These are phyloP conservation scores for Lasaia peninsularis DNA, from an alignment of 1,140 invertebrate species.

Conservation along the genomic window DNA sequence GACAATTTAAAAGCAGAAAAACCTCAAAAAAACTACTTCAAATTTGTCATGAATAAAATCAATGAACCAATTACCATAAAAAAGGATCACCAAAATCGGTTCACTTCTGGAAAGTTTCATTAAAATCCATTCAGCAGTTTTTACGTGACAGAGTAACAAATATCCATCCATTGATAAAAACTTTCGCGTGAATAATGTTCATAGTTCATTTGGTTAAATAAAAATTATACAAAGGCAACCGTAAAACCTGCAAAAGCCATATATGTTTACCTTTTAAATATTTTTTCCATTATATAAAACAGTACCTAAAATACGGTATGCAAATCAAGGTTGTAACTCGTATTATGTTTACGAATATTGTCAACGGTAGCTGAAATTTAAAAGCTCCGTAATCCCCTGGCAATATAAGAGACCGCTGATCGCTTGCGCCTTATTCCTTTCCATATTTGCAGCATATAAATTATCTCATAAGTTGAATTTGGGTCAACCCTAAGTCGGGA, in stretches of 20 bases:
- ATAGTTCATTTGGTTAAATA: too few species aligned
- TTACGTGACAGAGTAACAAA: too few species aligned
- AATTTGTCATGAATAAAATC: too few species aligned
- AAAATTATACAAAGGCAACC: too few species aligned
- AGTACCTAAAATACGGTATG: not conserved
- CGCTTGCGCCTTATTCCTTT: slow-evolving; percentile 32
- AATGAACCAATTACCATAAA: too few species aligned
- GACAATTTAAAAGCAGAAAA: too few species aligned
- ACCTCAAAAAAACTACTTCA: too few species aligned
- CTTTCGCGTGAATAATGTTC: too few species aligned
- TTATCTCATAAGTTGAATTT: slow-evolving; percentile 51
- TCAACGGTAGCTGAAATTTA: slow-evolving; percentile 12
- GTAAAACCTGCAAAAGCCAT: not conserved
- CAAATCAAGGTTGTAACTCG: not conserved
- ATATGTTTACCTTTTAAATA: not conserved
- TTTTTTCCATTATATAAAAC: not conserved
- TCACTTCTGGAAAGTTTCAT: too few species aligned
- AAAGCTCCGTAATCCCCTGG: slow-evolving; percentile 30
- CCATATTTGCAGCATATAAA: slow-evolving; percentile 52
- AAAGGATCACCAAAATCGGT: too few species aligned
- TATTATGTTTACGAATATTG: slow-evolving; percentile 7
- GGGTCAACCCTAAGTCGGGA: slow-evolving; percentile 42
- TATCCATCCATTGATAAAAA: too few species aligned
- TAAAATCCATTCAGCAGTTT: too few species aligned
- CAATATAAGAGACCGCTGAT: slow-evolving; percentile 28